A percentile compares a stretch with the other conserved stretches of the same genome.
phyloP scores from a whole-genome alignment of 2,888 invertebrate species.

The Drosophila kuntzei region DNA sequence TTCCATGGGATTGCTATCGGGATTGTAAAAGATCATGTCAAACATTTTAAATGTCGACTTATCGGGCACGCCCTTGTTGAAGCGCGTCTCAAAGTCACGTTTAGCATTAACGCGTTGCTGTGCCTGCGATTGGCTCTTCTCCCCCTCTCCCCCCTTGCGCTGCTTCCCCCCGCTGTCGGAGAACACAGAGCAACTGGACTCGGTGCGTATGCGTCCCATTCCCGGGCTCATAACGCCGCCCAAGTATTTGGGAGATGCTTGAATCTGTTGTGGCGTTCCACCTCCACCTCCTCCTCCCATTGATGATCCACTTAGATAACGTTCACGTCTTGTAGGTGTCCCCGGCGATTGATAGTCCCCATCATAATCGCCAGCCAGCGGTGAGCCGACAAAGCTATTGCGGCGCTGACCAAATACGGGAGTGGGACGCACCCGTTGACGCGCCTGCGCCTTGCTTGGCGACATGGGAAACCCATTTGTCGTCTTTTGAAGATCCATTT shows the following conservation, averaged over 20 bases:
- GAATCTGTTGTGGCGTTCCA: slow-evolving; percentile 49
- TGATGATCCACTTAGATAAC: slow-evolving; percentile 78
- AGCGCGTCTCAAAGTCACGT: slow-evolving; percentile 82
- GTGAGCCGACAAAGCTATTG: slow-evolving; percentile 87
- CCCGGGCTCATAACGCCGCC: slow-evolving; percentile 72
- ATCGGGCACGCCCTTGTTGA: slow-evolving; percentile 86
- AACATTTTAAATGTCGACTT: slow-evolving; percentile 93
- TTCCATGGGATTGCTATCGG: slow-evolving; percentile 91
- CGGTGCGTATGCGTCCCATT: slow-evolving; percentile 83
- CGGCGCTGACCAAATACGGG: slow-evolving; percentile 89
- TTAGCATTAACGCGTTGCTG: slow-evolving; percentile 85
- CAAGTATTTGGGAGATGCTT: slow-evolving; percentile 72
- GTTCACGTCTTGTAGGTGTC: slow-evolving; percentile 74
- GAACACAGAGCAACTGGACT: slow-evolving; percentile 84
- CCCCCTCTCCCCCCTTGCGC: slow-evolving; percentile 83
- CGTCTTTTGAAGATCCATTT: slow-evolving; percentile 82
- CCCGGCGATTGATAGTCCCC: slow-evolving; percentile 64
- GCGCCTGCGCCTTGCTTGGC: slow-evolving; percentile 88
- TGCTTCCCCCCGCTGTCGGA: slow-evolving; percentile 79
- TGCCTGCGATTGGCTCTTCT: slow-evolving; percentile 86
- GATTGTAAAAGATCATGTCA: slow-evolving; percentile 96
- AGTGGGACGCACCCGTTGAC: slow-evolving; percentile 89
- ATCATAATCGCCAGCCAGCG: slow-evolving; percentile 62
- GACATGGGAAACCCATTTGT: slow-evolving; percentile 75
- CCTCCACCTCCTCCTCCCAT: slow-evolving; percentile 17